Conservation (phyloP, 2,888 invertebrate genomes). For the Asteroscopus sphinx region DNA sequence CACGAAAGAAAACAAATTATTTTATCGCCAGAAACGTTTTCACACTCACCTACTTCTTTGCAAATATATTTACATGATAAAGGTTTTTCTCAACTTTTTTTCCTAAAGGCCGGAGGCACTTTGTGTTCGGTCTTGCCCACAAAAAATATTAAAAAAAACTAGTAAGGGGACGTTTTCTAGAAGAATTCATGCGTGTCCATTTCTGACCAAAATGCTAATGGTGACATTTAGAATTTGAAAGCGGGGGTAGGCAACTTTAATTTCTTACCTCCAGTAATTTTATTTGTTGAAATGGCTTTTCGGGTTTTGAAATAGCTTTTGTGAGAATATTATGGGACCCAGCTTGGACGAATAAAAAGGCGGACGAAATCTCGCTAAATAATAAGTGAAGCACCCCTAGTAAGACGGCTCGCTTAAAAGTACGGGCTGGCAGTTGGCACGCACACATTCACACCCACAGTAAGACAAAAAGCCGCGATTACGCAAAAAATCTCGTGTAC, state of each 20-base stretch:
- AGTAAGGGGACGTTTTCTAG: slow-evolving; percentile 14
- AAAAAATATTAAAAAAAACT: slow-evolving; percentile 23
- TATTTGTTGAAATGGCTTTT: not conserved
- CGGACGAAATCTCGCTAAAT: too few relatives aligned
- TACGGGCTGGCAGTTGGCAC: too few relatives aligned
- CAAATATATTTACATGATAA: slow-evolving; percentile 47
- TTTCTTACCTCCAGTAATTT: not conserved
- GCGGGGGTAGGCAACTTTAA: not conserved
- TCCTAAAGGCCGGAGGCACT: slow-evolving; percentile 27
- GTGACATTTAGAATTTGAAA: slow-evolving; percentile 21
- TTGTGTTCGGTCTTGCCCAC: slow-evolving; percentile 28
- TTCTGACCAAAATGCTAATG: slow-evolving; percentile 41
- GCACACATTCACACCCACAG: too few relatives aligned
- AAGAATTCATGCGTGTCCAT: slow-evolving; percentile 39
- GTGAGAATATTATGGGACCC: too few relatives aligned
- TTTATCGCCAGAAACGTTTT: slow-evolving; percentile 36
- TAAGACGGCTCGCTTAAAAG: too few relatives aligned
- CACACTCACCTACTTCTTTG: slow-evolving; percentile 23
- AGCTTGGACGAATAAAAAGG: too few relatives aligned
- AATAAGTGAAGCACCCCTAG: too few relatives aligned
- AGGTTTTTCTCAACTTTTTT: slow-evolving; percentile 30
- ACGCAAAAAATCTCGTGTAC: too few relatives aligned
- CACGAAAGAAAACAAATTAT: slow-evolving; percentile 22
- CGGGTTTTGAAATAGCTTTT: not conserved
- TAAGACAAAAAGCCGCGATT: too few relatives aligned